Percentiles rank a stretch among this genome's conserved stretches.
phyloP scores from a whole-genome alignment of 2,797 vertebrate species.

The Echiichthys vipera region DNA sequence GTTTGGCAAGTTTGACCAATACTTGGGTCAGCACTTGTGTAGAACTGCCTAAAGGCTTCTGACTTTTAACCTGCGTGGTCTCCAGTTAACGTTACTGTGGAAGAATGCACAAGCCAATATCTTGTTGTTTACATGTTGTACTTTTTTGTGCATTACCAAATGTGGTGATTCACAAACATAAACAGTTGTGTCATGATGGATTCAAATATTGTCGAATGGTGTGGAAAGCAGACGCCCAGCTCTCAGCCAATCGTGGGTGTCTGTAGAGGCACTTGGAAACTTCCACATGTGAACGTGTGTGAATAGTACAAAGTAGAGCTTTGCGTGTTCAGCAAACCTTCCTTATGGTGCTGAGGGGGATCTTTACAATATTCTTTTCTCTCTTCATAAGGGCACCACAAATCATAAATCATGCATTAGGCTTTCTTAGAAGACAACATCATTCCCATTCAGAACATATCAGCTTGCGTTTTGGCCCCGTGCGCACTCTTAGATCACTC shows the following conservation, averaged over 20 bases:
- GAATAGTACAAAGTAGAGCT: slow-evolving; percentile 37
- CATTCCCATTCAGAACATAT: slow-evolving; percentile 50
- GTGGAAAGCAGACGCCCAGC: slow-evolving; percentile 5
- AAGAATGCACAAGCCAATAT: not conserved
- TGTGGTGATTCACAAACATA: not conserved
- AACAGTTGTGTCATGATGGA: not conserved
- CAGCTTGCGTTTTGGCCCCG: slow-evolving; percentile 24
- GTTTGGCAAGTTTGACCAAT: no score
- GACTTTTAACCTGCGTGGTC: slow-evolving; percentile 17
- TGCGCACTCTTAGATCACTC: slow-evolving; percentile 28
- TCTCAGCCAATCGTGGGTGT: slow-evolving; percentile 1
- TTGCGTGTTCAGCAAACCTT: slow-evolving; percentile 43
- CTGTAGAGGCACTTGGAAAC: slow-evolving; percentile 22
- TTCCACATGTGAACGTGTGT: slow-evolving; percentile 50
- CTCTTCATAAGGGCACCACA: slow-evolving; percentile 28
- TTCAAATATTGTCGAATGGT: slow-evolving; percentile 9
- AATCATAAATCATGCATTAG: slow-evolving; percentile 66
- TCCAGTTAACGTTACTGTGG: not conserved
- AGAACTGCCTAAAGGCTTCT: no score
- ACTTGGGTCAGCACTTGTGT: no score
- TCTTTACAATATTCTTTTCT: slow-evolving; percentile 15
- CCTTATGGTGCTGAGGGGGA: slow-evolving; percentile 1
- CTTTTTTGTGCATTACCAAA: not conserved
- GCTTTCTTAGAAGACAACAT: slow-evolving; percentile 61
- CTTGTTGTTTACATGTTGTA: not conserved